Percentiles rank a stretch among this genome's conserved stretches.
Conservation (phyloP, 53 echinoderm and acorn worm genomes). For the Arbacia lixula region DNA sequence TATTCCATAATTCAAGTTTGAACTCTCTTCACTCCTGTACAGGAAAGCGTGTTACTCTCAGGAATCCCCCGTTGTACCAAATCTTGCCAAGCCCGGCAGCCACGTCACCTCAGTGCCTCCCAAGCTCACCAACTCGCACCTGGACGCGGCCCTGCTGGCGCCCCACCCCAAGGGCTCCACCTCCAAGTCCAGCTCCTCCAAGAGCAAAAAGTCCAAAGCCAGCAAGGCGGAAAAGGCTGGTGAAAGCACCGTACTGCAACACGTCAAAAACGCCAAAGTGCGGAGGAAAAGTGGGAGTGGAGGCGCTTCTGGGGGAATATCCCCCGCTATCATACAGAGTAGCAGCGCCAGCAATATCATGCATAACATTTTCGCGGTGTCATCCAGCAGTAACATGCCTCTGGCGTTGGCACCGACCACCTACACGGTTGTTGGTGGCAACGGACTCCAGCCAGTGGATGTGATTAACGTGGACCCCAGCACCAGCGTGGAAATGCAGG, state of each 20-base stretch:
- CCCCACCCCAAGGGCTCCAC: conserved; percentile 8
- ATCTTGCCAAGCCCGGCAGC: conserved; percentile 52
- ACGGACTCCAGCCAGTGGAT: conserved; percentile 88
- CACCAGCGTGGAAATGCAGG: conserved; percentile 57
- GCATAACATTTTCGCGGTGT: conserved; percentile 64
- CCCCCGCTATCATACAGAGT: conserved; percentile 39
- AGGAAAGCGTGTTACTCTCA: conserved; percentile 59
- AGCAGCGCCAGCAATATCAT: conserved; percentile 53
- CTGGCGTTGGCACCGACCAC: conserved; percentile 64
- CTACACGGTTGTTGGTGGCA: conserved; percentile 81
- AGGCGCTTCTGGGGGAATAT: conserved; percentile 26
- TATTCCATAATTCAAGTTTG: neutral
- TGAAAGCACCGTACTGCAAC: conserved; percentile 59
- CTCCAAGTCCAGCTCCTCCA: conserved; percentile 21
- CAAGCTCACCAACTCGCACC: conserved; percentile 53
- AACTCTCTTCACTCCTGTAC: neutral
- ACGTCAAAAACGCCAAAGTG: conserved; percentile 72
- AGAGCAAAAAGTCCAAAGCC: conserved; percentile 57
- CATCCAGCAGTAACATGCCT: conserved; percentile 58
- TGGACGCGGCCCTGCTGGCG: conserved; percentile 15
- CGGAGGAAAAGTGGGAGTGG: conserved; percentile 91
- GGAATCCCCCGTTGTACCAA: conserved; percentile 53
- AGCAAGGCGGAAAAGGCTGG: conserved; percentile 63
- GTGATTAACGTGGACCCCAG: conserved; percentile 48
- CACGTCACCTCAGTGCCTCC: conserved; percentile 59